A percentile compares a stretch with the other conserved stretches of the same genome.
phyloP scores from a whole-genome alignment of 2,797 vertebrate species.

The Manis pentadactyla region DNA sequence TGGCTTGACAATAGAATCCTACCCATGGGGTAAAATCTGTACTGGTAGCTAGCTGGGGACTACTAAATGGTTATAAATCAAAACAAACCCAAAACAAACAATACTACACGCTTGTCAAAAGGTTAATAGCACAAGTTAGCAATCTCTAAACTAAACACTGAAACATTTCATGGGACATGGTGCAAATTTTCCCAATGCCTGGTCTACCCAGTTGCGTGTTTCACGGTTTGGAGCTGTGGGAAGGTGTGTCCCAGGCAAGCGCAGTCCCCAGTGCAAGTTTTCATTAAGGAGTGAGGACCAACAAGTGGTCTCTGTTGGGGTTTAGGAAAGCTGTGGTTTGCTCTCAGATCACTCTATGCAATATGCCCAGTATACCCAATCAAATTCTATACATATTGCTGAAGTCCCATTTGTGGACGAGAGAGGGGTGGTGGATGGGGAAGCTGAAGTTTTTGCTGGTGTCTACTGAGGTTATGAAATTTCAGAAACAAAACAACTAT shows the following conservation, averaged over 20 bases:
- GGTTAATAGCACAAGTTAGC: constrained; percentile 92
- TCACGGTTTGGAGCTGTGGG: constrained; percentile 69
- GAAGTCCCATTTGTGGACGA: constrained; percentile 20
- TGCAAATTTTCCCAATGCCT: constrained; percentile 84
- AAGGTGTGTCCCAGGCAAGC: constrained; percentile 76
- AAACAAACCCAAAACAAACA: constrained; percentile 84
- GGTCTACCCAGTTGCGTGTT: constrained; percentile 77
- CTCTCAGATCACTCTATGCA: neutral
- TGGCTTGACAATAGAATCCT: constrained; percentile 89
- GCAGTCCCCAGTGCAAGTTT: constrained; percentile 76
- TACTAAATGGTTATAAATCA: constrained; percentile 84
- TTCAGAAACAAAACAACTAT: constrained; percentile 72
- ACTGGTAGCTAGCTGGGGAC: constrained; percentile 87
- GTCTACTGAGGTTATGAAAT: constrained; percentile 74
- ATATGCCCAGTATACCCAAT: neutral
- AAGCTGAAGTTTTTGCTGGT: constrained; percentile 82
- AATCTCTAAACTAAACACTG: constrained; percentile 90
- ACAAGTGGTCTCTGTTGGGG: neutral
- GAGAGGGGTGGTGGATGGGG: constrained; percentile 63
- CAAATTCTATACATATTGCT: constrained; percentile 54
- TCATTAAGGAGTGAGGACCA: constrained; percentile 70
- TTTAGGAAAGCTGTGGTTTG: constrained; percentile 53
- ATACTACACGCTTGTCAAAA: constrained; percentile 89
- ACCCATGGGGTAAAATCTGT: constrained; percentile 92
- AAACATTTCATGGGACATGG: constrained; percentile 87